These are phyloP conservation scores for pig (Sus scrofa) DNA, from an alignment of 2,113 vertebrate genomes.

Conservation along the genomic window T2T-Sscrofa CM000816.6:37373501-37374000, in stretches of 20 bases:
- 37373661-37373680: neutral
- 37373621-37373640: fast-evolving
- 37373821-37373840: neutral
- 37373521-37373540: neutral
- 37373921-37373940: neutral
- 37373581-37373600: neutral
- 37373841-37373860: neutral
- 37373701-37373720: neutral
- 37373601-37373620: too few relatives aligned
- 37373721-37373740: neutral
- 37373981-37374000: neutral
- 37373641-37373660: neutral
- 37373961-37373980: neutral
- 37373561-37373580: neutral
- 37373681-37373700: neutral
- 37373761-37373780: neutral
- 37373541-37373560: neutral
- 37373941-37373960: fast-evolving
- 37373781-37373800: neutral
- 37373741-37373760: neutral
- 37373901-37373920: neutral
- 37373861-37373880: neutral
- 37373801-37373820: too few relatives aligned
- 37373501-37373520: neutral
- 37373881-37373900: neutral